phyloP scores from a whole-genome alignment of 2,797 vertebrate species.

The Rhynchonycteris naso region DNA sequence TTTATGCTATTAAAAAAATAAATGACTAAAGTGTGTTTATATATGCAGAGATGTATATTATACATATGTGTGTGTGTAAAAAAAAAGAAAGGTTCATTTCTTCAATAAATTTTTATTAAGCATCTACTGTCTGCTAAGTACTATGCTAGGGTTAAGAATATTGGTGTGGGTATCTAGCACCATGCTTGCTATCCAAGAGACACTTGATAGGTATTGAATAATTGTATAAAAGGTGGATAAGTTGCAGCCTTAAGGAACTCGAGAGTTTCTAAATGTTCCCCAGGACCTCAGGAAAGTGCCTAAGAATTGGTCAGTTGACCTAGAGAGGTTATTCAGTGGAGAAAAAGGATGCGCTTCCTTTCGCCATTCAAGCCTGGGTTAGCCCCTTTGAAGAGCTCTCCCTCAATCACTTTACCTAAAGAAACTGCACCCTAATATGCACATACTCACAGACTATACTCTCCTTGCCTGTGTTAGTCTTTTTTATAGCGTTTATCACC shows the following conservation, averaged over 20 bases:
- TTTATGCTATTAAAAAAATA: conserved; percentile 74
- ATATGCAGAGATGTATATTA: conserved; percentile 63
- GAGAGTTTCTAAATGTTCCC: not conserved
- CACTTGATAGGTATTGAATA: not conserved
- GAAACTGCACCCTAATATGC: not conserved
- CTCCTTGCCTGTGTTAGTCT: not conserved
- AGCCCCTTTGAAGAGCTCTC: not conserved
- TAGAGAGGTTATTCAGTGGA: not conserved
- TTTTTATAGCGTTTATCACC: not conserved
- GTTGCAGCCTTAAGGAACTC: not conserved
- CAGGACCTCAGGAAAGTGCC: not conserved
- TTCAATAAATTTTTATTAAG: conserved; percentile 9
- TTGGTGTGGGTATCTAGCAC: not conserved
- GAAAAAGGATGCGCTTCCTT: not conserved
- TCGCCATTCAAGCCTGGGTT: not conserved
- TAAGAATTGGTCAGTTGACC: not conserved
- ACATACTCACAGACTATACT: not conserved
- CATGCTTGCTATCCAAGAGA: not conserved
- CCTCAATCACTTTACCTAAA: not conserved
- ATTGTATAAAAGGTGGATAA: not conserved
- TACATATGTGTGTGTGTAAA: conserved; percentile 8
- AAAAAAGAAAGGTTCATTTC: no score
- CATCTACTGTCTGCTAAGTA: not conserved
- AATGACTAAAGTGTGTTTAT: conserved; percentile 68
- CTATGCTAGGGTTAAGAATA: not conserved